Evolutionary conservation across 30 jellyfish, hydroid and myxozoan genomes (phyloP).

Genomic region (Sanderia malayensis): DNA sequence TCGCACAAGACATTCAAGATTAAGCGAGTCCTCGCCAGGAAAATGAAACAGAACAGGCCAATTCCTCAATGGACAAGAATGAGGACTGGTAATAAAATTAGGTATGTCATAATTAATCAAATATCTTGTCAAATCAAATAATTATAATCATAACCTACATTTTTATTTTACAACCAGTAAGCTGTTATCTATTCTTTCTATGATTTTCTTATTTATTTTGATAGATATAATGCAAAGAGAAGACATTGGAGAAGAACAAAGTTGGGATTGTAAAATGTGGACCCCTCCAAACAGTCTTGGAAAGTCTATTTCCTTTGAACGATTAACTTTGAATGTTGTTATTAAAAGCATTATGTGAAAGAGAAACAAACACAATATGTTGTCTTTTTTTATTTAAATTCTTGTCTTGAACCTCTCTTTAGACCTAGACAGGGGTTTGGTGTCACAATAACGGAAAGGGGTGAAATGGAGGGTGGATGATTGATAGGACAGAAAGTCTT

Average conservation of each 20-base stretch:
- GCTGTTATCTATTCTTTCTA: not conserved
- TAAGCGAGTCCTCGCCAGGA: slow-evolving; percentile 95
- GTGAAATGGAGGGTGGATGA: too few species aligned
- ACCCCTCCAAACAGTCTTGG: not conserved
- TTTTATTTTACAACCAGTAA: too few species aligned
- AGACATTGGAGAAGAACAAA: slow-evolving; percentile 99
- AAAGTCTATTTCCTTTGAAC: not conserved
- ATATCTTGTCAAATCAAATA: too few species aligned
- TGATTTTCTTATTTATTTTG: not conserved
- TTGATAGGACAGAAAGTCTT: too few species aligned
- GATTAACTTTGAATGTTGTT: too few species aligned
- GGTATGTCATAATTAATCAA: slow-evolving; percentile 61
- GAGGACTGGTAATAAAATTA: slow-evolving; percentile 91
- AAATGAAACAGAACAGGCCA: slow-evolving; percentile 95
- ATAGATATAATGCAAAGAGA: slow-evolving; percentile 92
- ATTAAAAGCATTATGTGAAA: too few species aligned
- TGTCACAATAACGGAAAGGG: too few species aligned
- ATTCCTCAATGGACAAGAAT: slow-evolving; percentile 97
- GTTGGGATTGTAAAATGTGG: slow-evolving; percentile 68
- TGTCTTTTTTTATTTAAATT: too few species aligned
- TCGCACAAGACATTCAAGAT: slow-evolving; percentile 91
- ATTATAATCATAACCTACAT: too few species aligned
- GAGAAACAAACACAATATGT: too few species aligned
- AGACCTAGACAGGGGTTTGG: too few species aligned
- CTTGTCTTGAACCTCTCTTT: too few species aligned